A percentile compares a stretch with the other conserved stretches of the same genome.
Evolutionary conservation across 2,113 vertebrate genomes (phyloP).

Genomic region (Atrichornis clamosus): DNA sequence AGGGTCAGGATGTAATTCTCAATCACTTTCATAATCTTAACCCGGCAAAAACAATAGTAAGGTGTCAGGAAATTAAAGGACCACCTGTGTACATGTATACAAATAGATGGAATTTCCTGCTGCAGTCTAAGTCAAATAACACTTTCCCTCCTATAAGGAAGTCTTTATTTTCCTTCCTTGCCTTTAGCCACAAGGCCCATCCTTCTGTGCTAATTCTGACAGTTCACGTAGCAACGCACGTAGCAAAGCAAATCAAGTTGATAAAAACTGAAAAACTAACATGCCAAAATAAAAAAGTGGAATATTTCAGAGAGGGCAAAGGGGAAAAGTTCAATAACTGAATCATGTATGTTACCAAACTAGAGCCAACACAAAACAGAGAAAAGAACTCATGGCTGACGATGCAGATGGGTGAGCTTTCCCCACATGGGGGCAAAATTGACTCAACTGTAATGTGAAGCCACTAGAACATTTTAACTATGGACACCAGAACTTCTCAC

Average conservation of each 20-base stretch:
- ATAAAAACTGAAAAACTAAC: neutral
- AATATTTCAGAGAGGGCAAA: neutral
- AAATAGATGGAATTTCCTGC: neutral
- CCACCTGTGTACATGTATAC: neutral
- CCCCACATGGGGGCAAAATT: neutral
- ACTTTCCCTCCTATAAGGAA: neutral
- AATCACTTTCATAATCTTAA: neutral
- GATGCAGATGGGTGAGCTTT: neutral
- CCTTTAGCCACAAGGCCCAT: neutral
- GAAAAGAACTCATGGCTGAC: neutral
- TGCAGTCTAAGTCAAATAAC: neutral
- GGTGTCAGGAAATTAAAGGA: neutral
- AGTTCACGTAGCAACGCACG: rapidly evolving
- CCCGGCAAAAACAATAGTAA: neutral
- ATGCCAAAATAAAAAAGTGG: neutral
- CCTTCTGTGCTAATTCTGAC: neutral
- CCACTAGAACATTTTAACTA: neutral
- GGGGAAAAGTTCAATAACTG: neutral
- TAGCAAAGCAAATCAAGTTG: neutral
- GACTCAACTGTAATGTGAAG: neutral
- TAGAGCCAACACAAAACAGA: neutral
- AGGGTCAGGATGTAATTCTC: neutral
- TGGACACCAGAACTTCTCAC: neutral
- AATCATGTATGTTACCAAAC: neutral
- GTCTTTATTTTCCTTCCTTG: neutral